Percentiles rank a stretch among this genome's conserved stretches.
phyloP scores from a whole-genome alignment of 2,113 vertebrate species.

The Actenoides hombroni region DNA sequence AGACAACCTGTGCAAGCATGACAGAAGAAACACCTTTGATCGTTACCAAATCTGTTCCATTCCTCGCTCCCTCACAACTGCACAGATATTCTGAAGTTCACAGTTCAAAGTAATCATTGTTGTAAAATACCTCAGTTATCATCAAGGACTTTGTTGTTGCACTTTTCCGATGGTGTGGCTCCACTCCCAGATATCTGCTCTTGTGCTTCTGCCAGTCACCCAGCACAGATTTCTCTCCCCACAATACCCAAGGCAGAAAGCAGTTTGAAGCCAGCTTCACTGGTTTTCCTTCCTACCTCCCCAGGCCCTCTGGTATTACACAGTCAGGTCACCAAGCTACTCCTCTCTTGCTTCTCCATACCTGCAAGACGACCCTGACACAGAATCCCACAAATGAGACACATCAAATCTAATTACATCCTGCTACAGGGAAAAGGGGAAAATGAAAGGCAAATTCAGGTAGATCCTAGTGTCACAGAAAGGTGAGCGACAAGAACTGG shows the following conservation, averaged over 20 bases:
- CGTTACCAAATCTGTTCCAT: neutral
- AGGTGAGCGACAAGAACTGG: neutral
- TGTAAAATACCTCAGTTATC: constrained; percentile 35
- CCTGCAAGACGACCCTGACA: neutral
- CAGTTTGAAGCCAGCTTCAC: neutral
- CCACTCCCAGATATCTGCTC: neutral
- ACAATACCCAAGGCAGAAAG: neutral
- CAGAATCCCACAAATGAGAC: neutral
- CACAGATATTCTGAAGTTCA: neutral
- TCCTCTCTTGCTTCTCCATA: neutral
- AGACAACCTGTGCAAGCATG: accelerated
- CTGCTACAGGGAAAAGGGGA: neutral
- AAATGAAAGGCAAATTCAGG: neutral
- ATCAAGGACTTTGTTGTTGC: neutral
- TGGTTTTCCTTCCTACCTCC: neutral
- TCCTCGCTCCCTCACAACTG: neutral
- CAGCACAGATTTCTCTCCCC: neutral
- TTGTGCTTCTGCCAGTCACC: accelerated
- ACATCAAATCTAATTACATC: neutral
- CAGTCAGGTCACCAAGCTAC: neutral
- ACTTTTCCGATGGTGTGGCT: neutral
- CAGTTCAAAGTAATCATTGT: neutral
- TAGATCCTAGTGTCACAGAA: neutral
- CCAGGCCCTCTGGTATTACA: neutral
- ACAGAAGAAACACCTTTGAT: neutral